phyloP scores from a whole-genome alignment of 37 sponge, comb jelly and placozoan genomes.

The Hormiphora californensis region DNA sequence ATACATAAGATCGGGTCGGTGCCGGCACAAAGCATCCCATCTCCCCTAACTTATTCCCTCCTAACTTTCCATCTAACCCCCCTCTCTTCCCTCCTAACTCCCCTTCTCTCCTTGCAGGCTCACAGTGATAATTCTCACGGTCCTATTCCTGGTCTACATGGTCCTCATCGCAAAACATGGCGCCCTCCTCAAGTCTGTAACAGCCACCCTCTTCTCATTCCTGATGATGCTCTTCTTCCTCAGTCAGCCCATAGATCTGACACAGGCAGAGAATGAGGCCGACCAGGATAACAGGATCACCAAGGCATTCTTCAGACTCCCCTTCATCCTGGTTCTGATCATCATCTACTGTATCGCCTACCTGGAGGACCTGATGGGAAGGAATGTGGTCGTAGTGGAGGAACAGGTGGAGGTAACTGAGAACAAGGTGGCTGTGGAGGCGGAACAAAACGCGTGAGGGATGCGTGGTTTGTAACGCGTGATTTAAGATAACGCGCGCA shows the following conservation, averaged over 20 bases:
- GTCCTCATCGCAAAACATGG: not conserved
- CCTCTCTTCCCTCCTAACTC: too few species aligned
- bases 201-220: not conserved
- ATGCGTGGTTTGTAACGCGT: too few species aligned
- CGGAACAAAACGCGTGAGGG: too few species aligned
- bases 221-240: not conserved
- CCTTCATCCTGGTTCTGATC: not conserved
- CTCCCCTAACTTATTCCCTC: too few species aligned
- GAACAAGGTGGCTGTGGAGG: not conserved
- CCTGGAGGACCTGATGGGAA: conserved; percentile 19
- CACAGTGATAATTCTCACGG: not conserved
- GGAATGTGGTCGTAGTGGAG: not conserved
- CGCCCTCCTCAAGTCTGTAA: not conserved
- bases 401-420: not conserved
- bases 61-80: too few species aligned
- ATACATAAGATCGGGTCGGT: too few species aligned
- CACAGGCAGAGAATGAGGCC: not conserved
- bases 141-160: not conserved
- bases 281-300: not conserved
- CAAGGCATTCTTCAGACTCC: not conserved
- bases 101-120: too few species aligned
- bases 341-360: not conserved
- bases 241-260: not conserved
- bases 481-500: too few species aligned
- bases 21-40: too few species aligned